Evolutionary conservation across 1,140 invertebrate species (phyloP), one percentile per base, ranked within the genome.

Genomic region (Procambarus virginalis): DNA sequence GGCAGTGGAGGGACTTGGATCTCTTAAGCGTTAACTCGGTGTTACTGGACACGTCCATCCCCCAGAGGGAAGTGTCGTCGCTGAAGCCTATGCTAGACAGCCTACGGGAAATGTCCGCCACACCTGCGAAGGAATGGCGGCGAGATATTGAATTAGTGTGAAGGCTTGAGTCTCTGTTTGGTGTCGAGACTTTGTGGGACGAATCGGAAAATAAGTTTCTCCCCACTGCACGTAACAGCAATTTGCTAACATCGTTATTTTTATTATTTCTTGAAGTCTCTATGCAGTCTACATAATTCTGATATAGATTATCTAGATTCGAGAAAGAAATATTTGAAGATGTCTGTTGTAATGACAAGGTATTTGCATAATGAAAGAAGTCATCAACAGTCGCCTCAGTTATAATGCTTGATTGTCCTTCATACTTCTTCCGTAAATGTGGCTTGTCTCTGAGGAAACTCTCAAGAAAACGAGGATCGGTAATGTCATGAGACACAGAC

Each of bases 21-120:
- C 87, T 91, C 73, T 91, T 91, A 10, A 91, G 78, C 2, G 85
- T 48, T 12, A 70, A 68, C 4, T 82, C 73, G 51, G 9, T 51
- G 58, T 75, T 46, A 22, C 76, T 68, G 49, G 84, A 77, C 45
- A 83, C 70, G 22, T 91, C 85, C 75, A 60, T 75, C 10, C 73
- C 68, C 81, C 88, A 86, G 34, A 91, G 73, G 20, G 76, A 73
- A 9, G 89, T 76, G 17, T 92, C 85, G 58, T 89, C 80, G 17
- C 68, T 55, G 9, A 81, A 81, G 3, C 77, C 83, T 9, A 83
- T 68, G 49, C n/a, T 77, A 1, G 79, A 76, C 45, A 91, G 76
- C 60, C 83, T 80, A 55, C 86, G 86, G 64, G 91, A 92, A 80
- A 92, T 85, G 68, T 92, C 89, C n/a, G 76, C 84, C 75, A 91